Evolutionary conservation across 2,888 invertebrate species (phyloP), one percentile per base, ranked within the genome.

Genomic region (Hypsopygia costalis): DNA sequence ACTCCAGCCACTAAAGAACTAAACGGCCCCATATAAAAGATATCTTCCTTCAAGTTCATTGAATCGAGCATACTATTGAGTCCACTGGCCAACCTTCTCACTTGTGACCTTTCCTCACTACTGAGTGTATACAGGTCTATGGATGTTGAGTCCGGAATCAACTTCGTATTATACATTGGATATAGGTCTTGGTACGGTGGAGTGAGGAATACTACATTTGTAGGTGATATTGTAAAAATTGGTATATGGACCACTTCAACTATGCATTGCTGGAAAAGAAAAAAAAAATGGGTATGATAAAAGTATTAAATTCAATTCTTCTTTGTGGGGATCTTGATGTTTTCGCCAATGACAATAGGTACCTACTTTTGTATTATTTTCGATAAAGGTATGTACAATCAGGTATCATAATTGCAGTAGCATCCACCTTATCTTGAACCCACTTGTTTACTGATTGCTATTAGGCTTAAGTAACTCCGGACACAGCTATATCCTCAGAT

Each of bases 181-280:
- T 91, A 92, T 12, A 93, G 53, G 34, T 82, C 68, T 28, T 79
- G 74, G 58, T 91, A 92, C 1, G 91, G 89, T 16, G 94, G 94
- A 7, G 91, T 91, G 1, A 93, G 76, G 57, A 94, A 93, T 10
- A 93, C 62, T 40, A 88, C 75, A 58, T 90, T 90, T 34, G 91
- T 91, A 28, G 92, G 71, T 20, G 90, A 73, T 31, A 91, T 88
- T 11, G 91, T 75, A 40, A 92, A 91, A 34, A 94, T 78, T 34
- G 94, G 93, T 45, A 91, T 77, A 55, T 91, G 91, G 6, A 91
- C 79, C 20, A 92, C 87, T 67, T 92, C 91, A 3, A 90, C 91
- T 41, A 88, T 80, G 56, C 86, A 90, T 72, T 90, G 89, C 93
- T 93, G 79, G 34, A 90, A 89, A 37, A 22, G 16, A 16, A 16